These are phyloP conservation scores for Perccottus glenii DNA, from an alignment of 2,113 vertebrate genomes.

Conservation along the genomic window DNA sequence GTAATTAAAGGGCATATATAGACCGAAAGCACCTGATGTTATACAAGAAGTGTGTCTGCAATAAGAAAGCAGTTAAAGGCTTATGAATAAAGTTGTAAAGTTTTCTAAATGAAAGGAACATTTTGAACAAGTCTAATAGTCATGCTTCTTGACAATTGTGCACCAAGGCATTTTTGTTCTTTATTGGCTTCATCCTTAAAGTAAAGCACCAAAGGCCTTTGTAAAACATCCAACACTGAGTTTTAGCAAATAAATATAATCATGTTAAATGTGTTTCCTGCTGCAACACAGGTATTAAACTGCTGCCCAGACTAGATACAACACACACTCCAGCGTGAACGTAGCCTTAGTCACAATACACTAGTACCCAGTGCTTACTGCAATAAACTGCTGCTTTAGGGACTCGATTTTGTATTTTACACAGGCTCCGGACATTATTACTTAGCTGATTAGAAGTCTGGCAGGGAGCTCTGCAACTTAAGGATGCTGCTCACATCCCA, in stretches of 20 bases:
- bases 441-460: constrained; percentile 15
- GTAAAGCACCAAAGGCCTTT: background rate
- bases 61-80: constrained; percentile 10
- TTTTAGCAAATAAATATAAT: constrained; percentile 28
- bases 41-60: constrained; percentile 14
- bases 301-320: constrained; percentile 11
- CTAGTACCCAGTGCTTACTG: constrained; percentile 1
- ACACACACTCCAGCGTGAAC: background rate
- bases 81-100: constrained; percentile 25
- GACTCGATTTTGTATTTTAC: constrained; percentile 10
- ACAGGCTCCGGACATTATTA: constrained; percentile 6
- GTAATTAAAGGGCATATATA: constrained; percentile 77
- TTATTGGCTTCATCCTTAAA: background rate
- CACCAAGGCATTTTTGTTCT: background rate
- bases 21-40: constrained; percentile 23
- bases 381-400: constrained; percentile 18
- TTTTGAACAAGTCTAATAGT: background rate
- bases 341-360: constrained; percentile 2
- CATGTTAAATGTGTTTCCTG: background rate
- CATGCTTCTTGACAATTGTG: background rate
- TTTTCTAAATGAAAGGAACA: constrained; percentile 4
- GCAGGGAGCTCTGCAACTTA: background rate
- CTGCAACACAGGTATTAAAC: background rate
- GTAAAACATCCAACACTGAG: background rate
- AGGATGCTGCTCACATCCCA: constrained; percentile 9